Evolutionary conservation across 2,888 invertebrate genomes (phyloP).

Genomic region (Gymnoscelis rufifasciata): DNA sequence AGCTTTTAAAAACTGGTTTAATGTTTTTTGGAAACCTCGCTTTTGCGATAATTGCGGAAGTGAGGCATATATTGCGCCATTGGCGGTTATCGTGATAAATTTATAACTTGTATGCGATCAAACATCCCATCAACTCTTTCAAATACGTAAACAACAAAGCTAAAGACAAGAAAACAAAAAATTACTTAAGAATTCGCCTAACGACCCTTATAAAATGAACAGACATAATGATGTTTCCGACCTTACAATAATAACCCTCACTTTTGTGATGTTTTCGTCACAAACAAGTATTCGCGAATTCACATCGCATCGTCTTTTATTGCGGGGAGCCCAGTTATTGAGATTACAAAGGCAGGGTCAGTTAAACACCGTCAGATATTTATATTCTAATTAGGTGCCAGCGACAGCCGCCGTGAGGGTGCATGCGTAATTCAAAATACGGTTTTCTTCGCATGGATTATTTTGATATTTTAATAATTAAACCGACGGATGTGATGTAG

Average conservation of each 20-base stretch:
- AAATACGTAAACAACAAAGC: constrained; percentile 6
- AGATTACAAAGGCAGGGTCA: constrained; percentile 65
- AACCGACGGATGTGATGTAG: constrained; percentile 41
- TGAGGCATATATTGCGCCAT: too few species aligned
- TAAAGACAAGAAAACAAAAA: constrained; percentile 11
- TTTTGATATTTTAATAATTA: constrained; percentile 59
- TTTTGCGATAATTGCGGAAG: too few species aligned
- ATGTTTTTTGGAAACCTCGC: neutral
- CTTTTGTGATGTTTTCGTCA: constrained; percentile 19
- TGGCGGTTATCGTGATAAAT: too few species aligned
- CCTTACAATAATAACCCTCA: constrained; percentile 14
- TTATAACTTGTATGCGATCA: neutral
- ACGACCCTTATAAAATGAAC: constrained; percentile 16
- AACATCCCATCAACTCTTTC: neutral
- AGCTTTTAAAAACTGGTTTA: neutral
- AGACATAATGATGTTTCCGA: constrained; percentile 13
- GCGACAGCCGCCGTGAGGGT: constrained; percentile 58
- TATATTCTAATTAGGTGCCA: constrained; percentile 72
- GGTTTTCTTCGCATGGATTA: constrained; percentile 53
- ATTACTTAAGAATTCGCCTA: constrained; percentile 7
- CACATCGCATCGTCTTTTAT: constrained; percentile 42
- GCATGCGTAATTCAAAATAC: constrained; percentile 66
- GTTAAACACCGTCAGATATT: constrained; percentile 64
- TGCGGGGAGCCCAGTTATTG: constrained; percentile 49
- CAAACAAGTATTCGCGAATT: constrained; percentile 43